Evolutionary conservation across 2,797 vertebrate genomes (phyloP).

Genomic region (Manis crassicaudata): DNA sequence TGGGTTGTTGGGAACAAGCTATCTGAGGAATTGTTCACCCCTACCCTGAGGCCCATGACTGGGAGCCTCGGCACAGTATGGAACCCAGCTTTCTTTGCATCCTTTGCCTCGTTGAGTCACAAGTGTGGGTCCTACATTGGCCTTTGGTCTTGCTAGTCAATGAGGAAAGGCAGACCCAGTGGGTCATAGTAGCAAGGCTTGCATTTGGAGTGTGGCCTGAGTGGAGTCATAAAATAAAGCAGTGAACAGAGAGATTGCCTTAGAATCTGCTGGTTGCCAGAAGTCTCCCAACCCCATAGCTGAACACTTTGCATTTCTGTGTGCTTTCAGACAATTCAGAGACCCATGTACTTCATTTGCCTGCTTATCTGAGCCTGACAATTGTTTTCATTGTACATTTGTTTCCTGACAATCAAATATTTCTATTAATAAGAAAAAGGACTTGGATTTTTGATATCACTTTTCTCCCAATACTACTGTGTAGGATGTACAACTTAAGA

Average conservation of each 20-base stretch:
- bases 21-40: not conserved
- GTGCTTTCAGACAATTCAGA: not conserved
- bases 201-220: not conserved
- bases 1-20: not conserved
- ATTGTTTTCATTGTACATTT: not conserved
- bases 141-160: not conserved
- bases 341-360: not conserved
- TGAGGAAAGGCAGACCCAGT: not conserved
- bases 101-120: not conserved
- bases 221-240: not conserved
- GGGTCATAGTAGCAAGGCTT: not conserved
- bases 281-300: not conserved
- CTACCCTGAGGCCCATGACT: not conserved
- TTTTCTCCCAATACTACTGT: not conserved
- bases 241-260: not conserved
- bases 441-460: not conserved
- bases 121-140: not conserved
- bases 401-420: not conserved
- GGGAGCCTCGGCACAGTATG: not conserved
- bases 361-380: not conserved
- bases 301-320: not conserved
- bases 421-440: not conserved
- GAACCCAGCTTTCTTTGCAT: not conserved
- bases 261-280: too few relatives aligned
- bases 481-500: not conserved